Conservation (phyloP, 2,797 vertebrate species). For the Etheostoma perlongum region DNA sequence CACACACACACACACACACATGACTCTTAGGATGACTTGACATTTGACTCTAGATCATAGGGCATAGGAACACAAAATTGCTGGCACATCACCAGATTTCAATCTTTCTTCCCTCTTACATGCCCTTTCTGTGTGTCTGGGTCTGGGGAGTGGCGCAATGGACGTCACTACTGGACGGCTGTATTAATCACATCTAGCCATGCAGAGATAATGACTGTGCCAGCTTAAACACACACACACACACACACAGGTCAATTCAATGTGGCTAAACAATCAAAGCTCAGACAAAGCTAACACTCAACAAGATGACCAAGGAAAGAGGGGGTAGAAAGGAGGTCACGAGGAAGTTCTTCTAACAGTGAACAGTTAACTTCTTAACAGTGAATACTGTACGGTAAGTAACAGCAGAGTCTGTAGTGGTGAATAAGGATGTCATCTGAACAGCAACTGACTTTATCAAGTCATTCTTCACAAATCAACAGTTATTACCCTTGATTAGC, state of each 20-base stretch:
- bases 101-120: slow-evolving; percentile 38
- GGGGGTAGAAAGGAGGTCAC: not conserved
- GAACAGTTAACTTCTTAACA: slow-evolving; percentile 11
- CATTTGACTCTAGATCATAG: slow-evolving; percentile 46
- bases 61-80: slow-evolving; percentile 24
- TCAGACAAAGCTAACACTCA: slow-evolving; percentile 66
- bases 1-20: not conserved
- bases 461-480: slow-evolving; percentile 24
- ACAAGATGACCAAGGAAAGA: slow-evolving; percentile 30
- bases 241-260: slow-evolving; percentile 30
- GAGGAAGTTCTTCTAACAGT: not conserved
- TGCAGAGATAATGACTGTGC: slow-evolving; percentile 53
- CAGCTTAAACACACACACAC: slow-evolving; percentile 36
- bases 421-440: slow-evolving; percentile 24
- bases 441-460: slow-evolving; percentile 15
- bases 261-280: slow-evolving; percentile 57
- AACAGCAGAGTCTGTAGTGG: not conserved
- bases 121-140: slow-evolving; percentile 57
- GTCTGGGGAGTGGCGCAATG: slow-evolving; percentile 67
- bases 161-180: slow-evolving; percentile 59
- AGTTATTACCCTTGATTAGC: slow-evolving; percentile 8
- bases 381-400: not conserved
- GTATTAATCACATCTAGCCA: slow-evolving; percentile 75
- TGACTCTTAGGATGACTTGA: slow-evolving; percentile 35
- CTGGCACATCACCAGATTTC: slow-evolving; percentile 40